Conservation (phyloP, 2,113 vertebrate species). For the Hucho hucho region DNA sequence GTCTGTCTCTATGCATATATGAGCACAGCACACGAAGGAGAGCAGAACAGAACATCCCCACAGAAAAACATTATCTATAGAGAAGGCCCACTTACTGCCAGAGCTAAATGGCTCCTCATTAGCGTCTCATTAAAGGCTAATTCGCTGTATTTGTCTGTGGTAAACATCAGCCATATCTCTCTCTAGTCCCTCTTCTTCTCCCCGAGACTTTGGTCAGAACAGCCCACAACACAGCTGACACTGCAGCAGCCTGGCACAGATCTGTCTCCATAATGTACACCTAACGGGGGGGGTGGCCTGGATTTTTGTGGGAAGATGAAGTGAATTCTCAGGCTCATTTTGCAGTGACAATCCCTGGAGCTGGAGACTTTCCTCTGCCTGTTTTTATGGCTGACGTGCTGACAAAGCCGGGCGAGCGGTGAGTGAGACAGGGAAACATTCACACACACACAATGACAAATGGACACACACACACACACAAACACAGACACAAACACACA, state of each 20-base stretch:
- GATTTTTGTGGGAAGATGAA: neutral
- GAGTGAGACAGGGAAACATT: neutral
- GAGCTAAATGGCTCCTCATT: slow-evolving; percentile 49
- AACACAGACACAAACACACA: neutral
- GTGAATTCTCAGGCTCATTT: neutral
- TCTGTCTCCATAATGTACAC: neutral
- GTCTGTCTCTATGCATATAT: neutral
- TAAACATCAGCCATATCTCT: slow-evolving; percentile 19
- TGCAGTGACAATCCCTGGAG: neutral
- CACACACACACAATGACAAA: slow-evolving; percentile 8
- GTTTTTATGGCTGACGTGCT: slow-evolving; percentile 12
- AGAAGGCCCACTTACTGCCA: slow-evolving; percentile 53
- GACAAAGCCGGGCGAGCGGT: slow-evolving; percentile 6
- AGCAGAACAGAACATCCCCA: neutral
- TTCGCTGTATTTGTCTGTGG: slow-evolving; percentile 41
- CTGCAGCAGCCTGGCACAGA: neutral
- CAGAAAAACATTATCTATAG: slow-evolving; percentile 34
- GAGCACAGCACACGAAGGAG: slow-evolving; percentile 12
- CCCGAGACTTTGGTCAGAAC: neutral
- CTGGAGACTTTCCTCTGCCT: neutral
- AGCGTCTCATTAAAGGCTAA: slow-evolving; percentile 52
- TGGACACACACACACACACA: slow-evolving; percentile 2
- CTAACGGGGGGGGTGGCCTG: neutral
- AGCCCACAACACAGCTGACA: neutral
- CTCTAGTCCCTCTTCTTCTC: neutral